A percentile compares a stretch with the other conserved stretches of the same genome.
phyloP scores from a whole-genome alignment of 2,888 invertebrate species.

The Choristoneura rosaceana region DNA sequence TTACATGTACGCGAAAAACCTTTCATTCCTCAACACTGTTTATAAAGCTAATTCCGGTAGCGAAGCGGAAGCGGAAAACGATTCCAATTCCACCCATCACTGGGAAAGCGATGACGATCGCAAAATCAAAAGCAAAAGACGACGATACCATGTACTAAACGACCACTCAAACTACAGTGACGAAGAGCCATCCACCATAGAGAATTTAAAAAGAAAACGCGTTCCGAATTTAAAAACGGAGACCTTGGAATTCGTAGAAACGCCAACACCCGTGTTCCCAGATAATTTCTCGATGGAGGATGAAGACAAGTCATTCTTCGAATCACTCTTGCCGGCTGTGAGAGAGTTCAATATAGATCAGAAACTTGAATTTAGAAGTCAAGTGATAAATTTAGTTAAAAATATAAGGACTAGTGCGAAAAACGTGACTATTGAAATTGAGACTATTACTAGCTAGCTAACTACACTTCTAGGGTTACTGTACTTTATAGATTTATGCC shows the following conservation, averaged over 20 bases:
- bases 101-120: conserved; percentile 55
- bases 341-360: conserved; percentile 70
- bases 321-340: conserved; percentile 71
- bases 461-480: conserved; percentile 14
- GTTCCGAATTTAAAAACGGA: conserved; percentile 45
- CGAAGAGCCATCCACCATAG: conserved; percentile 55
- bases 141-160: conserved; percentile 41
- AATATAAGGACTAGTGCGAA: conserved; percentile 57
- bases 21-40: conserved; percentile 63
- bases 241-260: conserved; percentile 64
- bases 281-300: conserved; percentile 61
- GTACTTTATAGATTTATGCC: conserved; percentile 20
- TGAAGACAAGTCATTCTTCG: conserved; percentile 74
- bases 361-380: conserved; percentile 71
- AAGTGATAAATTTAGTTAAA: conserved; percentile 66
- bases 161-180: conserved; percentile 57
- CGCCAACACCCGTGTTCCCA: conserved; percentile 53
- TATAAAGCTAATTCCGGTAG: conserved; percentile 58
- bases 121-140: conserved; percentile 51
- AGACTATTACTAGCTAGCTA: conserved; percentile 13
- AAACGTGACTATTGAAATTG: conserved; percentile 6
- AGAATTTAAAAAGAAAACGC: conserved; percentile 59
- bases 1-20: conserved; percentile 68
- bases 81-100: conserved; percentile 50
- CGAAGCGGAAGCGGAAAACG: conserved; percentile 56